Evolutionary conservation across 2,888 invertebrate species (phyloP).

Genomic region (Trichacis sp.): DNA sequence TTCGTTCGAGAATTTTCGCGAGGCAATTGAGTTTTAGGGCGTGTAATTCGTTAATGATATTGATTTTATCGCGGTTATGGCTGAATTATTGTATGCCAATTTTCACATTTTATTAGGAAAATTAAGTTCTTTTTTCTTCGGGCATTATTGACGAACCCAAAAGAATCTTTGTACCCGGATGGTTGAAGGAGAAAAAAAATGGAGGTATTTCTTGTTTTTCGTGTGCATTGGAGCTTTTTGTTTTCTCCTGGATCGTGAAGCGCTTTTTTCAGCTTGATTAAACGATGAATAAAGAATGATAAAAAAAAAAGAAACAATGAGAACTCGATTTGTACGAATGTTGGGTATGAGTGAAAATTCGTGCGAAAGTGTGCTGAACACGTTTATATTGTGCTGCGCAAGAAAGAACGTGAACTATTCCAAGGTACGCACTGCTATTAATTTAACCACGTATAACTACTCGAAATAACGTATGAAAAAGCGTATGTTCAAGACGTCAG

Average conservation of each 20-base stretch:
- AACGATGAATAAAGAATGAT: no score
- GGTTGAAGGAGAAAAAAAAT: no score
- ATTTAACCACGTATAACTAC: conserved; percentile 64
- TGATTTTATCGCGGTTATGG: conserved; percentile 8
- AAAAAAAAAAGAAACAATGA: neutral
- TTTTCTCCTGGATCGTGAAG: no score
- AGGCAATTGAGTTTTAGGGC: no score
- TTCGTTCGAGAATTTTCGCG: no score
- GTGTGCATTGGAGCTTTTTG: no score
- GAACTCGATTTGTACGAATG: conserved; percentile 21
- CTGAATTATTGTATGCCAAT: conserved; percentile 4
- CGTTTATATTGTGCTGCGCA: conserved; percentile 70
- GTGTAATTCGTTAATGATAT: neutral
- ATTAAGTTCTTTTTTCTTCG: neutral
- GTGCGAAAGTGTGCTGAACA: conserved; percentile 60
- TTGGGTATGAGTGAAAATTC: conserved; percentile 36
- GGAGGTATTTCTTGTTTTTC: no score
- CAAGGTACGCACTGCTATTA: conserved; percentile 69
- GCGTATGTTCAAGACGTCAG: conserved; percentile 62
- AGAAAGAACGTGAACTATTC: conserved; percentile 70
- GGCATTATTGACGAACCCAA: conserved; percentile 2
- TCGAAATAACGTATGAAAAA: conserved; percentile 59
- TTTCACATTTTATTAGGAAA: conserved; percentile 4
- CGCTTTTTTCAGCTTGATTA: no score
- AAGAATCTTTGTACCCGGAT: neutral